Base-by-base conservation (phyloP, 2,113 vertebrate species). In the Apeltes quadracus region DNA sequence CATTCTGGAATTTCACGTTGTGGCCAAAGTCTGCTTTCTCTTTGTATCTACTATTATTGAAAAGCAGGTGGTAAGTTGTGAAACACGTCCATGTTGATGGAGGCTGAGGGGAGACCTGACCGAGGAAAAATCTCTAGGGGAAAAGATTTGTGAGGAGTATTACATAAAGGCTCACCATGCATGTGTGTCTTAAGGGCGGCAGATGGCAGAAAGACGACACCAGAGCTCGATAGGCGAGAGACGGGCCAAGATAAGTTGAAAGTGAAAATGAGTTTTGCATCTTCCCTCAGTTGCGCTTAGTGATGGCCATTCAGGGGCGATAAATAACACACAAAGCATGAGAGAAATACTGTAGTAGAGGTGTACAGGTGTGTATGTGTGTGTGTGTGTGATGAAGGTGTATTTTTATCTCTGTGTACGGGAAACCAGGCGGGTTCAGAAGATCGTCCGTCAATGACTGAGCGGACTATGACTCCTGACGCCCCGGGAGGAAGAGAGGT, bases 171-270 rank as follows among this genome's bases (percentile, higher is more conserved):
- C 48, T 72, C 23, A 41, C 32, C 38, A 14, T 46, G 64, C 57
- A 15, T 43, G 41, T 51, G 10, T 22, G 43, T 44, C 15, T 44
- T 58, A 75, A 67, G 82, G 75, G 78, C 81, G 82, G 87, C 93
- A 94, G 91, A 94, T 94, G 93, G 91, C 73, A 90, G 91, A 90
- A 92, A 93, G 91, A 90, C 72, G 83, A 92, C 89, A 94, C 91
- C 86, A 89, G 83, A 87, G 87, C 85, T 85, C 85, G 85, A 90
- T 83, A 81, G 90, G 80, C 83, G 72, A 74, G 81, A 89, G 73
- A 87, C 88, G 88, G 76, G 84, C 86, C 88, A 88, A 89, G 88
- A 83, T 56, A 46, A 75, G 59, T 50, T 75, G 62, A 61, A 69
- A 61, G 38, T 69, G 53, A 51, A 64, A 76, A 66, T 20, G 69